Evolutionary conservation across 2,113 vertebrate genomes (phyloP).

Genomic region (human (Homo sapiens)): DNA sequence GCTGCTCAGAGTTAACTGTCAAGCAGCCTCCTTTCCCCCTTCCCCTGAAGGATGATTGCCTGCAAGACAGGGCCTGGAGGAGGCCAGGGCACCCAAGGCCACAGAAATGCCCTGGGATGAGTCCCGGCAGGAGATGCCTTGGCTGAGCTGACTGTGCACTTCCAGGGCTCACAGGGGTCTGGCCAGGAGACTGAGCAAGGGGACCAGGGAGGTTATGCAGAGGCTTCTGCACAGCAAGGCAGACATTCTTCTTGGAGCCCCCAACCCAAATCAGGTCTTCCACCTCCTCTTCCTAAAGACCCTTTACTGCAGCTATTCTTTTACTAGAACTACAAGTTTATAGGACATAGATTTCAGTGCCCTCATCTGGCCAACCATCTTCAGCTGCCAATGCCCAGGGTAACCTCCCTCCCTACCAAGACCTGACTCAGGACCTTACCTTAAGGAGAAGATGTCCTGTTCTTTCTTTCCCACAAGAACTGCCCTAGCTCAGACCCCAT

Average conservation of each 20-base stretch:
- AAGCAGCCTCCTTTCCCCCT: too few species aligned
- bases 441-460: not conserved
- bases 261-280: not conserved
- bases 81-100: too few species aligned
- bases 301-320: not conserved
- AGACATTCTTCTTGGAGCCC: not conserved
- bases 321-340: too few species aligned
- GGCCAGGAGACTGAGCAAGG: not conserved
- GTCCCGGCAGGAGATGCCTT: not conserved
- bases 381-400: not conserved
- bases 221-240: not conserved
- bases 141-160: not conserved
- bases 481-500: too few species aligned
- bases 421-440: not conserved
- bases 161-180: too few species aligned
- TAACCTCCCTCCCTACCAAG: not conserved
- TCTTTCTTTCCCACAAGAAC: not conserved
- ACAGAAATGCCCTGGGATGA: not conserved
- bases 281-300: not conserved
- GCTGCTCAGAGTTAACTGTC: not conserved
- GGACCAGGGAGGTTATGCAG: not conserved
- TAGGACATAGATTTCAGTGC: not conserved
- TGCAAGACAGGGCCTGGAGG: not conserved
- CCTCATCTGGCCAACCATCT: not conserved
- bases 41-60: not conserved